phyloP scores from a whole-genome alignment of 2,888 invertebrate species.

The Luffia ferchaultella region DNA sequence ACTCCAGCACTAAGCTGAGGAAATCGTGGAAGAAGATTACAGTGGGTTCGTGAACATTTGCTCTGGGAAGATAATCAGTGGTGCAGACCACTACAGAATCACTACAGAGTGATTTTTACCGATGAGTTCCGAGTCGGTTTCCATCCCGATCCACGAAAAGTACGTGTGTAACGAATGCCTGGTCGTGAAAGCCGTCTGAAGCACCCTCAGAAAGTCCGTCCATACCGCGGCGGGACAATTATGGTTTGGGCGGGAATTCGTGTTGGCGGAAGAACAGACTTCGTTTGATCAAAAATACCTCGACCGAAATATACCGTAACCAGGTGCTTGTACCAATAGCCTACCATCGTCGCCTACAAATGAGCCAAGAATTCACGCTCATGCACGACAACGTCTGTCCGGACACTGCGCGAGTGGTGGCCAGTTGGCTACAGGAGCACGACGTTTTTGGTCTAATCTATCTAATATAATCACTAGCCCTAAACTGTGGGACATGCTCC shows the following conservation, averaged over 20 bases:
- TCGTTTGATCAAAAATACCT: too few species aligned
- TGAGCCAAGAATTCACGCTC: constrained; percentile 7
- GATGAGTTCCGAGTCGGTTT: background rate
- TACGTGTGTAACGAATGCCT: background rate
- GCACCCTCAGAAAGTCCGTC: too few species aligned
- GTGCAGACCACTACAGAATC: background rate
- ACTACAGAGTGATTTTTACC: background rate
- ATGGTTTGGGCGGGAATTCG: too few species aligned
- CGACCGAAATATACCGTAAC: too few species aligned
- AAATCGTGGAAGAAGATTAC: background rate
- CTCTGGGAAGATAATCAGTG: background rate
- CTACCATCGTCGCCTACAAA: too few species aligned
- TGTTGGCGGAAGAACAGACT: too few species aligned
- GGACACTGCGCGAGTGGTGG: constrained; percentile 6
- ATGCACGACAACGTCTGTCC: constrained; percentile 8
- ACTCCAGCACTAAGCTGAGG: background rate
- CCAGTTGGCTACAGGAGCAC: constrained; percentile 4
- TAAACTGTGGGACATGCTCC: constrained; percentile 2
- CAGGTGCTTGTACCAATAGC: too few species aligned
- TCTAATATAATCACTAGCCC: background rate
- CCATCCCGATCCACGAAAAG: background rate
- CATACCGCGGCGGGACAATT: too few species aligned
- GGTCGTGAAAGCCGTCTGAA: too few species aligned
- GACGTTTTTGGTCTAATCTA: background rate
- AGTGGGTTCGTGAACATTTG: too few species aligned